These are phyloP conservation scores for Synergus itoensis DNA, from an alignment of 2,888 invertebrate genomes.

Conservation along the genomic window DNA sequence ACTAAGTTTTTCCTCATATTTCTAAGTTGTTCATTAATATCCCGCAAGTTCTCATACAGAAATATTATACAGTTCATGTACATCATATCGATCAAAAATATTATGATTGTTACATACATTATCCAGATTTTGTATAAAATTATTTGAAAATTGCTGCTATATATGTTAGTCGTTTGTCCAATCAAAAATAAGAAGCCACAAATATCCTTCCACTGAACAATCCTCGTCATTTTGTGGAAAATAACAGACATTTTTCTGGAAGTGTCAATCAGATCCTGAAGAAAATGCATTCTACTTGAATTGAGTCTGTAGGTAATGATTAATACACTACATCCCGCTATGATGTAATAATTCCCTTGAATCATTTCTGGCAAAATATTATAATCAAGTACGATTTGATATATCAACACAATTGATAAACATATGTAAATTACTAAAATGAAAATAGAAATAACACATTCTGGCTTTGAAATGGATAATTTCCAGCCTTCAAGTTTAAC, in stretches of 20 bases:
- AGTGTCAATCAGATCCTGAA: conserved; percentile 56
- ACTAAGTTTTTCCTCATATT: conserved; percentile 54
- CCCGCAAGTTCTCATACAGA: conserved; percentile 60
- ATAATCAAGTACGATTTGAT: conserved; percentile 49
- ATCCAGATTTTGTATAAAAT: conserved; percentile 47
- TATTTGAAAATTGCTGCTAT: conserved; percentile 22
- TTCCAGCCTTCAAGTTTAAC: conserved; percentile 55
- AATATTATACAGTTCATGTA: conserved; percentile 62
- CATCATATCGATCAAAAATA: conserved; percentile 62
- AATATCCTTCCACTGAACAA: conserved; percentile 61
- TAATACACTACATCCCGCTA: conserved; percentile 53
- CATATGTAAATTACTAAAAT: conserved; percentile 34
- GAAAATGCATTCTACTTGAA: conserved; percentile 53
- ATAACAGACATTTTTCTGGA: conserved; percentile 41
- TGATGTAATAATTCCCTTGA: conserved; percentile 60
- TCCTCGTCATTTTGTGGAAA: conserved; percentile 51
- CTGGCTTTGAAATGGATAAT: conserved; percentile 53
- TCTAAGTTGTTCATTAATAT: conserved; percentile 59
- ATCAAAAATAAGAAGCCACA: conserved; percentile 60
- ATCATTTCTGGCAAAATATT: conserved; percentile 57
- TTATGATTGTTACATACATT: conserved; percentile 58
- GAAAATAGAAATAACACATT: conserved; percentile 58
- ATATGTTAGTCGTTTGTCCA: conserved; percentile 53
- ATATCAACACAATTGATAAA: conserved; percentile 40
- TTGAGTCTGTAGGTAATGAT: conserved; percentile 51